phyloP scores from a whole-genome alignment of 2,797 vertebrate species.

The Kryptopterus vitreolus region DNA sequence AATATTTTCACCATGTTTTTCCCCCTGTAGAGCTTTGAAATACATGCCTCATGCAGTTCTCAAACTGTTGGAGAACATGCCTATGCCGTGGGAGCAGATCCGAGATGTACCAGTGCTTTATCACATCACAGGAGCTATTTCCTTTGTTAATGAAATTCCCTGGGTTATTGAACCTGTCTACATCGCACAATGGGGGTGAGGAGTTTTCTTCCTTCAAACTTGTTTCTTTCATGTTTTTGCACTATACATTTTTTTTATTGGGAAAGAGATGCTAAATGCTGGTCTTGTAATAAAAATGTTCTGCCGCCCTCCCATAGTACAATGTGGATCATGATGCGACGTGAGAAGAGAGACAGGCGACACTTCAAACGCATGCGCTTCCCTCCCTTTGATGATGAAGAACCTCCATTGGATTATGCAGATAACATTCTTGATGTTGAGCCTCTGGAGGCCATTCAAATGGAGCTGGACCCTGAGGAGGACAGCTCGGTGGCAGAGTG shows the following conservation, averaged over 20 bases:
- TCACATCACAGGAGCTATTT: slow-evolving; percentile 98
- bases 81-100: slow-evolving; percentile 99
- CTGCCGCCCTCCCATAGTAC: slow-evolving; percentile 74
- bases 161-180: slow-evolving; percentile 99
- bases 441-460: slow-evolving; percentile 95
- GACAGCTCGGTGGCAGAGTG: slow-evolving; percentile 90
- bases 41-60: slow-evolving; percentile 99
- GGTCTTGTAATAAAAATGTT: neutral
- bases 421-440: slow-evolving; percentile 99
- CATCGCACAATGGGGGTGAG: slow-evolving; percentile 98
- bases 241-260: neutral
- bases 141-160: slow-evolving; percentile 98
- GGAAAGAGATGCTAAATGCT: neutral
- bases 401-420: slow-evolving; percentile 95
- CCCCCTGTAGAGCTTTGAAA: slow-evolving; percentile 89
- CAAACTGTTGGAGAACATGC: slow-evolving; percentile 99
- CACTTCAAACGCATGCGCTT: slow-evolving; percentile 99
- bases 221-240: too few species aligned
- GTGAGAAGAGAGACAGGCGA: slow-evolving; percentile 93
- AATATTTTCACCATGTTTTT: neutral
- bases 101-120: slow-evolving; percentile 95
- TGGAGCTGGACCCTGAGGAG: slow-evolving; percentile 94
- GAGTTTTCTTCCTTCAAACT: neutral
- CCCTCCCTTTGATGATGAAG: slow-evolving; percentile 96
- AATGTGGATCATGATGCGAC: slow-evolving; percentile 99